Evolutionary conservation across 2,888 invertebrate species (phyloP).

Genomic region (Eupithecia insigniata): DNA sequence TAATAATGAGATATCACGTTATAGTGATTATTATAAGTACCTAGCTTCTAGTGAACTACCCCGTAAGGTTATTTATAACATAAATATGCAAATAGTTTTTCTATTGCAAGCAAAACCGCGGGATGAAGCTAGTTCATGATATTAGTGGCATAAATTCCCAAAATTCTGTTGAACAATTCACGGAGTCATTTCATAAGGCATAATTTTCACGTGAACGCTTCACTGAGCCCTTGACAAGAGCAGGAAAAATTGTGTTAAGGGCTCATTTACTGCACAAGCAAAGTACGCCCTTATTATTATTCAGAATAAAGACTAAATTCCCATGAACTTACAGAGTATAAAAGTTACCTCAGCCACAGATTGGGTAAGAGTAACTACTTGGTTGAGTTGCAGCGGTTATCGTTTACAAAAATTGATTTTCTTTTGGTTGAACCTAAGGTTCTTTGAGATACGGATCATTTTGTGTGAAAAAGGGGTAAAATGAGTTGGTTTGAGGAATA

Average conservation of each 20-base stretch:
- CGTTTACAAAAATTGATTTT: constrained; percentile 29
- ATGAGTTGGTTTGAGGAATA: constrained; percentile 40
- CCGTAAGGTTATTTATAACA: too few species aligned
- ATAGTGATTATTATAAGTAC: too few species aligned
- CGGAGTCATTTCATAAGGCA: constrained; percentile 52
- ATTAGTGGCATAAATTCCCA: constrained; percentile 10
- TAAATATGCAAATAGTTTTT: not conserved
- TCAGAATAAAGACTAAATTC: constrained; percentile 16
- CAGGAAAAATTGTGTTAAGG: constrained; percentile 71
- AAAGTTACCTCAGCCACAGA: constrained; percentile 30
- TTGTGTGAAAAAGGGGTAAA: constrained; percentile 21
- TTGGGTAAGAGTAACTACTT: not conserved
- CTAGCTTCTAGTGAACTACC: too few species aligned
- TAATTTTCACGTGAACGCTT: constrained; percentile 66
- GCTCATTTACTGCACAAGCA: constrained; percentile 46
- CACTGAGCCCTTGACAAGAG: constrained; percentile 62
- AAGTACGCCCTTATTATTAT: constrained; percentile 5
- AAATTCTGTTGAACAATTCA: constrained; percentile 37
- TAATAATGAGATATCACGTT: too few species aligned
- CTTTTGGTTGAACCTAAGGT: constrained; percentile 33
- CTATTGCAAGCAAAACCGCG: not conserved
- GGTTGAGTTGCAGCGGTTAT: constrained; percentile 36
- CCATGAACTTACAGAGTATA: not conserved
- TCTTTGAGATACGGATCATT: constrained; percentile 14
- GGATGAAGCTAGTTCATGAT: not conserved